Evolutionary conservation across 30 jellyfish, hydroid and myxozoan genomes (phyloP).

Genomic region (Aurelia sp.): DNA sequence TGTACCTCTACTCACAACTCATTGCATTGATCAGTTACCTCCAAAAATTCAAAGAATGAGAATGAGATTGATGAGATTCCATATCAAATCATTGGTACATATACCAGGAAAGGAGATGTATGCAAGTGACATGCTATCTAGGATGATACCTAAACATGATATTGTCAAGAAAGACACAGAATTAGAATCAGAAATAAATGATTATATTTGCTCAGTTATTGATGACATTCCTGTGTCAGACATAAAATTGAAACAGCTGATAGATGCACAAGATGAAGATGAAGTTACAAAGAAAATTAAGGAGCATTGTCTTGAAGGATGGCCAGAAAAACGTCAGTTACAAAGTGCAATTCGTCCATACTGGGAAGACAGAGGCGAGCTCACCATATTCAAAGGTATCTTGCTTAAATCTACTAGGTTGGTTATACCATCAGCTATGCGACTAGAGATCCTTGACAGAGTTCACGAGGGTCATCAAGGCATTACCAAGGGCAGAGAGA

Average conservation of each 20-base stretch:
- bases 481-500: constrained; percentile 41
- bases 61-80: constrained; percentile 38
- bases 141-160: constrained; percentile 29
- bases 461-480: constrained; percentile 74
- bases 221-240: constrained; percentile 44
- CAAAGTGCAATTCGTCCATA: constrained; percentile 36
- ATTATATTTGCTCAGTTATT: constrained; percentile 19
- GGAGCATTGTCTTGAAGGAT: constrained; percentile 40
- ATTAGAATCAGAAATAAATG: constrained; percentile 13
- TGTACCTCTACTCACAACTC: constrained; percentile 51
- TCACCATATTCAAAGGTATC: constrained; percentile 18
- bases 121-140: constrained; percentile 22
- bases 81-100: constrained; percentile 24
- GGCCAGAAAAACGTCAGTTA: constrained; percentile 51
- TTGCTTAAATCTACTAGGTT: constrained; percentile 24
- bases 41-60: constrained; percentile 39
- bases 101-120: constrained; percentile 57
- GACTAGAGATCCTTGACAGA: constrained; percentile 32
- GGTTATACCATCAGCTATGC: constrained; percentile 46
- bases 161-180: not conserved
- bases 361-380: constrained; percentile 45
- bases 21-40: constrained; percentile 43
- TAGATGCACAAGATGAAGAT: constrained; percentile 42
- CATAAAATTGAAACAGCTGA: constrained; percentile 30
- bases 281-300: constrained; percentile 32